These are phyloP conservation scores for Periparus ater DNA, from an alignment of 2,797 vertebrate species.

Conservation along the genomic window DNA sequence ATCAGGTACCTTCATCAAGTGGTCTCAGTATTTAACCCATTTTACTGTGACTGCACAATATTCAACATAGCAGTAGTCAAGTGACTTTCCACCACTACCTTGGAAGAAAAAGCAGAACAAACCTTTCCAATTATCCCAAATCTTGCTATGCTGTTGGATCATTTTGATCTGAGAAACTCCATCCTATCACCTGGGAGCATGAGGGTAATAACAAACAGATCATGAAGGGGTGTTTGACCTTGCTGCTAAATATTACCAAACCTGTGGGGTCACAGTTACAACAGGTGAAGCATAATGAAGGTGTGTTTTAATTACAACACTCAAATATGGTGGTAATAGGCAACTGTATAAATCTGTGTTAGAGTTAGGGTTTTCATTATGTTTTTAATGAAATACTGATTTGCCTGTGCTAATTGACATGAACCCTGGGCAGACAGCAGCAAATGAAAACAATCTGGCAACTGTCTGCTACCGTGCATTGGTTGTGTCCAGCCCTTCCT, in stretches of 20 bases:
- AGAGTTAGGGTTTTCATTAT: slow-evolving; percentile 2
- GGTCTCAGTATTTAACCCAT: background rate
- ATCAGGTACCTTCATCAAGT: background rate
- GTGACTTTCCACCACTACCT: background rate
- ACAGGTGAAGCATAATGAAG: background rate
- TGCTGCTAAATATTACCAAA: background rate
- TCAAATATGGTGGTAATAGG: background rate
- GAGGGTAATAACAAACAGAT: background rate
- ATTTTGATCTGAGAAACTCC: background rate
- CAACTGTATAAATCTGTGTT: background rate
- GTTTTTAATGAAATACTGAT: background rate
- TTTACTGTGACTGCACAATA: background rate
- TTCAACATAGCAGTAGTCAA: background rate
- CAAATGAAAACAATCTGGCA: background rate
- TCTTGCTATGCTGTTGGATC: background rate
- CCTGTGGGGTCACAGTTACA: background rate
- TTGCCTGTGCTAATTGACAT: slow-evolving; percentile 1
- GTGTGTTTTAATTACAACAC: background rate
- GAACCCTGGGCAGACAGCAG: background rate
- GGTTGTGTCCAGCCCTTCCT: background rate
- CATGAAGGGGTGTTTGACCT: fast-evolving
- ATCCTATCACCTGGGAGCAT: background rate
- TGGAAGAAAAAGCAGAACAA: background rate
- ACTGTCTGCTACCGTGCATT: background rate
- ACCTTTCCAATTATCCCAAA: background rate